Base-by-base conservation (phyloP, 2,113 vertebrate genomes). In the Himantopus leucocephalus region DNA sequence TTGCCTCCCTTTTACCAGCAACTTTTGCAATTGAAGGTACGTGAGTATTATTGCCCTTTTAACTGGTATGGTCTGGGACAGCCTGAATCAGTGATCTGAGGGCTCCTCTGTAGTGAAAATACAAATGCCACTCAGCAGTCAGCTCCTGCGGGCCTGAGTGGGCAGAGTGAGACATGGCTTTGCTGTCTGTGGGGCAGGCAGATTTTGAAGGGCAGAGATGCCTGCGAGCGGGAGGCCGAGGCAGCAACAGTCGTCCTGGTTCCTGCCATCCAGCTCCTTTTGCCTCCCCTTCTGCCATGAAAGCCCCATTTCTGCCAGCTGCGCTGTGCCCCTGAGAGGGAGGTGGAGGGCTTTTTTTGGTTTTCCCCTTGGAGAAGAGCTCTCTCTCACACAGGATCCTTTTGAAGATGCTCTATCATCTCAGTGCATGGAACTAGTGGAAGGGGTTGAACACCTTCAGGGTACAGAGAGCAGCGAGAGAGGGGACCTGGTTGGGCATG, bases 141-240 rank as follows among this genome's bases (percentile, higher is more conserved):
- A 26, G n/a, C 41, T 83, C 59, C 66, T 3, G 14, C 27, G 60
- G 66, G 37, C 27, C 43, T 37, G 35, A 26, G 48, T 23, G 37
- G 63, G 71, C 26, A 70, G n/a, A 32, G 27, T 1, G 21, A 37
- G 53, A 22, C 0, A 2, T 43, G 60, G 26, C 67, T 67, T 48
- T 74, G 59, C 34, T 29, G 66, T 30, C 52, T 0, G 0, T n/a
- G 63, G 32, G n/a, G 11, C 17, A 4, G 29, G 56, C 20, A 81
- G 32, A 19, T 35, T 11, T 10, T 14, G 55, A 78, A 63, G 24
- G 35, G 29, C 48, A 67, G 59, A 35, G 60, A 55, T 48, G n/a
- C 50, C 50, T 35, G 37, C 1, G 1, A 22, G 32, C 2, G 3
- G 27, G 32, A 35, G 68, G 26, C 35, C 1, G 1, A 85, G n/a